These are phyloP conservation scores for Sorex maritimensis DNA, from an alignment of 2,797 vertebrate genomes.

Conservation along the genomic window DNA sequence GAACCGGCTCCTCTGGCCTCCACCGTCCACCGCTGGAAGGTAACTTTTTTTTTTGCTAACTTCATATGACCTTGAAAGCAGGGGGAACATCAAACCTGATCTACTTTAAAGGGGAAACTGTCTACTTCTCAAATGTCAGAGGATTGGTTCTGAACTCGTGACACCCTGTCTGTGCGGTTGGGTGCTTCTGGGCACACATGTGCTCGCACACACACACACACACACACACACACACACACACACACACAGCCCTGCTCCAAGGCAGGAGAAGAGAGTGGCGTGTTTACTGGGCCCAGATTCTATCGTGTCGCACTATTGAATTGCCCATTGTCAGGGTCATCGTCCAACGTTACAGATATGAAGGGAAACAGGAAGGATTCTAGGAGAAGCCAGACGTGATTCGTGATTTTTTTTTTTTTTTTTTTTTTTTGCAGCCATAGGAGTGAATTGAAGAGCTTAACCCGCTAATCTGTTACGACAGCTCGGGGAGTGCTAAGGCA, in stretches of 20 bases:
- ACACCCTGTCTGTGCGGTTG: not conserved
- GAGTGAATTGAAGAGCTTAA: conserved; percentile 73
- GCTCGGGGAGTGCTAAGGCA: conserved; percentile 57
- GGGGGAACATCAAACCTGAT: not conserved
- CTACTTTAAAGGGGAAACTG: conserved; percentile 7
- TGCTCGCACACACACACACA: not conserved
- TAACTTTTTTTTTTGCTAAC: conserved; percentile 4
- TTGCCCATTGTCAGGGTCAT: not conserved
- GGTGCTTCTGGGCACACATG: not conserved
- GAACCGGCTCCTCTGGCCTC: not conserved
- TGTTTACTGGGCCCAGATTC: not conserved
- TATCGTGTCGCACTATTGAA: conserved; percentile 5
- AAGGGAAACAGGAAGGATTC: conserved; percentile 55
- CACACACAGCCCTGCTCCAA: not conserved
- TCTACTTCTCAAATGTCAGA: not conserved
- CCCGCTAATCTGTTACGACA: conserved; percentile 64
- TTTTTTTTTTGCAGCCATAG: conserved; percentile 24
- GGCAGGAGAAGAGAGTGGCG: not conserved
- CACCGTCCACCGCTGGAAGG: not conserved
- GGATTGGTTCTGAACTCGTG: not conserved
- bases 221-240: too few relatives aligned
- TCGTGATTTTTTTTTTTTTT: not conserved
- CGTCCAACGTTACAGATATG: not conserved
- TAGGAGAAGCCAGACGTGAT: conserved; percentile 31
- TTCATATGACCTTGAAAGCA: conserved; percentile 19